phyloP scores from a whole-genome alignment of 2,113 vertebrate genomes.

The Notothenia rossii region DNA sequence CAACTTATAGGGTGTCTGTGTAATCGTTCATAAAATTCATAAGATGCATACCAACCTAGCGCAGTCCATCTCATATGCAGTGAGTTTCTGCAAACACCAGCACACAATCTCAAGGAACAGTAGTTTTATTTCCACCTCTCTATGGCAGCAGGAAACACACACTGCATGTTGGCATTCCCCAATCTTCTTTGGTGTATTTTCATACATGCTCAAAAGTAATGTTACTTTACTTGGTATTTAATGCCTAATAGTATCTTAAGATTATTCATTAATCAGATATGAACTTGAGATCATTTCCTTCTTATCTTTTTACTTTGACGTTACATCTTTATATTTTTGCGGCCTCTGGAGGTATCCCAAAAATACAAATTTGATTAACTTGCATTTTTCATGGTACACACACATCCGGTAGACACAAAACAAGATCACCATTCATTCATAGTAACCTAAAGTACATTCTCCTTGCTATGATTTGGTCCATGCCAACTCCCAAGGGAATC shows the following conservation, averaged over 20 bases:
- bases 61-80: neutral
- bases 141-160: slow-evolving; percentile 9
- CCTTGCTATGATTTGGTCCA: too few species aligned
- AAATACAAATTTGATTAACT: too few species aligned
- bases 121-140: slow-evolving; percentile 13
- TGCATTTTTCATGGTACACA: too few species aligned
- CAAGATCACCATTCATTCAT: too few species aligned
- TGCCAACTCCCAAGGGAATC: too few species aligned
- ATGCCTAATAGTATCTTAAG: neutral
- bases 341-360: too few species aligned
- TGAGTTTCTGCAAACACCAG: slow-evolving; percentile 30
- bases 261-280: too few species aligned
- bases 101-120: slow-evolving; percentile 20
- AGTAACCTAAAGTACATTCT: too few species aligned
- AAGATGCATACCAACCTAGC: neutral
- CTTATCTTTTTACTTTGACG: neutral
- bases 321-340: neutral
- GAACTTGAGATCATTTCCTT: neutral
- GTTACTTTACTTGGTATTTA: too few species aligned
- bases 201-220: neutral
- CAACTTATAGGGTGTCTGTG: neutral
- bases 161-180: neutral
- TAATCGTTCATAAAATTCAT: slow-evolving; percentile 7
- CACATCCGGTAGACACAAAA: too few species aligned
- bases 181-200: neutral